Base-by-base conservation (phyloP, 2,888 invertebrate species). In the Anthrax anthrax region DNA sequence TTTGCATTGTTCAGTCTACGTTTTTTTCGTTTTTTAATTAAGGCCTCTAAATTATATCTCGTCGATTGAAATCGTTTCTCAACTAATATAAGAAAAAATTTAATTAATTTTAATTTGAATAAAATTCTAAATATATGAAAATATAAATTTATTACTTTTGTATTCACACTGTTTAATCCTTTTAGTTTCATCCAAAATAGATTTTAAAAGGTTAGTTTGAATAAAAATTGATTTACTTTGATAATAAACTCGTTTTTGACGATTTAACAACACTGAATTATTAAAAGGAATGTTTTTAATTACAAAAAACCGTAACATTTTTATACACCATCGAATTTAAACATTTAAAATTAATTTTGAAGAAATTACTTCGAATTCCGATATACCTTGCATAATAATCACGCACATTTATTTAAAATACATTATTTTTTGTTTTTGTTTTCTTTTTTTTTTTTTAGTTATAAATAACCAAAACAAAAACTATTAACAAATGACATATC, bases 1-100 rank as follows among this genome's bases (percentile, higher is more conserved):
- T 77, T 77, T 55, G 75, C 73, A 44, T 63, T 65, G 58, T 71
- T 73, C 51, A 70, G 66, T 51, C 67, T 66, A 47, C 65, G 64
- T 55, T 72, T 74, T 57, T 73, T 73, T 45, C 69, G 64, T 12
- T 63, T 56, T 8, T 67, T 59, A 27, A 52, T 53, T 39, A 58
- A 42, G 41, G 54, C n/a, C 32, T 56, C 54, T 23, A 52, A 48
- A 46, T 53, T 56, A 23, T 52, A 52, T 37, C 54, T 60, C 18
- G 60, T 59, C 39, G 58, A 54, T 41, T 54, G 58, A 50, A 51
- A 50, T 32, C 61, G 37, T 32, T 32, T 32, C 3, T 32, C 29
- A 32, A 32, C 29, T 32, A 32, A 23, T 23, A 6, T 23, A 23
- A 23, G 1, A 32, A 32, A 32, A 32, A 32, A 23, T 23, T 23